Percentiles rank a stretch among this genome's conserved stretches.
Evolutionary conservation across 2,113 vertebrate species (phyloP).

Genomic region (Asarcornis scutulata): DNA sequence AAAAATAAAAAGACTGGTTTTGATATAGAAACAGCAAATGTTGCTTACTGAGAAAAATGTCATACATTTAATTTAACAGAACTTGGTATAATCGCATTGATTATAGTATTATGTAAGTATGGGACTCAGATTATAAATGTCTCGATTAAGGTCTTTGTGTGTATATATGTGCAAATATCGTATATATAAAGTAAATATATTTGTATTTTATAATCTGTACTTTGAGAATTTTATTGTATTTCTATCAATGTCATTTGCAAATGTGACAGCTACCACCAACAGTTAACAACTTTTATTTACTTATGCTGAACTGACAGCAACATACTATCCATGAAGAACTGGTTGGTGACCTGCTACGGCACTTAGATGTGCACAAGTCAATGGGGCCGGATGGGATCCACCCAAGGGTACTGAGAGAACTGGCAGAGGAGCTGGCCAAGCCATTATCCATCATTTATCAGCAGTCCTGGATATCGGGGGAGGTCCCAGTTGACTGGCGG

Average conservation of each 20-base stretch:
- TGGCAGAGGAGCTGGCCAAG: no score
- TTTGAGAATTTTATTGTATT: background rate
- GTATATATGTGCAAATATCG: background rate
- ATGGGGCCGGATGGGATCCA: no score
- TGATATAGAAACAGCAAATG: background rate
- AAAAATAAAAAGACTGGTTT: background rate
- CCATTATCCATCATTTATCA: no score
- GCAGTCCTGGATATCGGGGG: no score
- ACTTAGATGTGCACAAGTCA: no score
- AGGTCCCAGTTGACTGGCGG: no score
- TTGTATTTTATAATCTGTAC: background rate
- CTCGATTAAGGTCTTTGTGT: background rate
- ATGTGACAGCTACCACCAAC: background rate
- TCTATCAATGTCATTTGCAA: background rate
- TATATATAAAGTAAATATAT: background rate
- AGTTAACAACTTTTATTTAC: background rate
- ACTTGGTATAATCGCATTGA: background rate
- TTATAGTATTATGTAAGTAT: background rate
- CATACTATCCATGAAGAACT: no score
- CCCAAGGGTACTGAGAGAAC: no score
- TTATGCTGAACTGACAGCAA: background rate
- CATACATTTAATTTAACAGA: background rate
- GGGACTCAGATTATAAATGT: background rate
- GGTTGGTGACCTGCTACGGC: no score
- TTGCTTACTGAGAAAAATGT: background rate